A percentile compares a stretch with the other conserved stretches of the same genome.
These are phyloP conservation scores for Magallana gigas DNA, from an alignment of 1,140 invertebrate genomes.

Conservation along the genomic window DNA sequence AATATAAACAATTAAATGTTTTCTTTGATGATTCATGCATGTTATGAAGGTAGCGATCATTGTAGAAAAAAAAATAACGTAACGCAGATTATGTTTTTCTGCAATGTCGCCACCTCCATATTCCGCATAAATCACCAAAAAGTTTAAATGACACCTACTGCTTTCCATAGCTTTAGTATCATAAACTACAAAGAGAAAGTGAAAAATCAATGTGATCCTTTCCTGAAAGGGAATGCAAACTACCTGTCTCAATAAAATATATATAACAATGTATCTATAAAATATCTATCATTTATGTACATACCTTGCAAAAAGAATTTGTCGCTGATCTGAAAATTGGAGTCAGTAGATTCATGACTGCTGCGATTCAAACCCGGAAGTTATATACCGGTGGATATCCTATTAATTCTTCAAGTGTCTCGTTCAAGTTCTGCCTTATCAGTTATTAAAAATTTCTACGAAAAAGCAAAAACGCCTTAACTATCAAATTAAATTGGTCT, in stretches of 20 bases:
- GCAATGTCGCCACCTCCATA: neutral
- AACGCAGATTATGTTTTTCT: neutral
- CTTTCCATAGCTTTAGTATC: too few species aligned
- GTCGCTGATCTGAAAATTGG: neutral
- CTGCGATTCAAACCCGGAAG: constrained; percentile 11
- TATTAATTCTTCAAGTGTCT: too few species aligned
- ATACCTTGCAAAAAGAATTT: neutral
- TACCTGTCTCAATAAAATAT: neutral
- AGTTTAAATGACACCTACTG: too few species aligned
- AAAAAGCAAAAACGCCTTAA: too few species aligned
- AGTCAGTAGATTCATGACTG: neutral
- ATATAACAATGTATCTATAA: neutral
- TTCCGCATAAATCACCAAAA: neutral
- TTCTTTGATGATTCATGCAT: too few species aligned
- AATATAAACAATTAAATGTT: too few species aligned
- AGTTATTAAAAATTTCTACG: too few species aligned
- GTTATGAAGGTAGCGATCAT: too few species aligned
- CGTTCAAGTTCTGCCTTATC: too few species aligned
- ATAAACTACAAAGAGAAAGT: neutral
- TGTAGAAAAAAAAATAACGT: too few species aligned
- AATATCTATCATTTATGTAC: neutral
- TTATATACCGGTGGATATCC: too few species aligned
- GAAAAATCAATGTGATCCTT: neutral
- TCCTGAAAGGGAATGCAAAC: neutral
- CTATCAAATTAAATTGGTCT: too few species aligned